Evolutionary conservation across 2,797 vertebrate genomes (phyloP), one percentile per base, ranked within the genome.

Genomic region (Leucoraja ocellata): DNA sequence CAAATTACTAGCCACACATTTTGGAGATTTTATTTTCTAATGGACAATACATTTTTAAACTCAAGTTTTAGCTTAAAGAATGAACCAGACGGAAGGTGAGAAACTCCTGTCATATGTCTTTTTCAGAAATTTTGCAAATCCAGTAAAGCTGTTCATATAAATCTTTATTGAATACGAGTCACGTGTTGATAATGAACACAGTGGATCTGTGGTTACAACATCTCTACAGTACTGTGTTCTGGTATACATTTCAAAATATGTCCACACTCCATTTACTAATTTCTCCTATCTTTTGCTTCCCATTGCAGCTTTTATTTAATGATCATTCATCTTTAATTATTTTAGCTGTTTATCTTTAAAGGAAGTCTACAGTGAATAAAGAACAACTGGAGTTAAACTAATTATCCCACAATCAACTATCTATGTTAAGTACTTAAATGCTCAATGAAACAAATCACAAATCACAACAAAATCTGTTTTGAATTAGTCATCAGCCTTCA

Each of bases 111-210:
- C n/a, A 32, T 63, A 5, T 63, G 58, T 32, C 58, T 5, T 25
- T 63, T 63, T 86, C 83, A 86, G 83, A 86, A 61, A 28, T 63
- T 58, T 61, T 65, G 5, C 25, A 54, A 65, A 63, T 13, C 11
- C 61, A 86, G 11, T n/a, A 16, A 86, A 13, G n/a, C 14, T n/a
- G 58, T 63, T 1, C 54, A 86, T 86, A 63, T 86, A 32, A 58
- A 86, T 65, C 58, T 86, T 86, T 63, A 65, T 86, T 86, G 83
- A 86, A 28, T 65, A 86, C 16, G 58, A 63, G n/a, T 86, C n/a
- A n/a, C 28, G 63, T 65, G 61, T 28, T 86, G 83, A 86, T 86
- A 63, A 84, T 61, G 28, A 86, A n/a, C 28, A 63, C 58, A 86
- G 83, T n/a, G n/a, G 58, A n/a, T 63, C 11, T n/a, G 16, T n/a